Evolutionary conservation across 1,140 invertebrate genomes (phyloP), one percentile per base, ranked within the genome.

Genomic region (Ips nitidus): DNA sequence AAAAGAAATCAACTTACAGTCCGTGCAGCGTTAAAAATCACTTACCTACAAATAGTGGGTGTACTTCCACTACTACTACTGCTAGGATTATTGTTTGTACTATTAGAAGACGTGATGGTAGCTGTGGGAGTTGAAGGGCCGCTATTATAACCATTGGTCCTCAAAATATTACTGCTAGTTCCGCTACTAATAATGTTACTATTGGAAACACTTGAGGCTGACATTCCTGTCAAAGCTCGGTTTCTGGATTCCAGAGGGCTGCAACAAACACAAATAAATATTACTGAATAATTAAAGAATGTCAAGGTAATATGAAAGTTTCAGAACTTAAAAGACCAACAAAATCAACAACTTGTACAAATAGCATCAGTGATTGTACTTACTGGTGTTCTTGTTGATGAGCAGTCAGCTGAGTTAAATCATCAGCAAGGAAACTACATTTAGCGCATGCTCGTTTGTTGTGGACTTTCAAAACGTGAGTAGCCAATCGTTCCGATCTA

Each of bases 391-490:
- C 88, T 74, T 86, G 85, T 78, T 88, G 86, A 83, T 95, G 94
- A n/a, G 85, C 81, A 66, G 89, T 88, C 36, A 94, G 84, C 78
- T 92, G 88, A 7, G 86, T 84, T 57, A 88, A 86, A 73, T 94
- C 92, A 75, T 95, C 92, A 7, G 90, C 92, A 42, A 95, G 82
- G 81, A 90, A 95, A 71, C 87, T 89, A 78, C 94, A 96, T 79
- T 93, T 92, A 72, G 88, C 90, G 82, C 94, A 96, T 4, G 92
- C 90, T 71, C 91, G 86, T 79, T 94, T 94, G 78, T 94, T 94
- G 81, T 96, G 94, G 59, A 95, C 92, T 80, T 95, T 95, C 43
- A 92, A 84, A 22, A 95, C 91, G 80, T 96, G 94, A 2, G 93
- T 94, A 41, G 93, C 88, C 4, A 95, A 83, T 59, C 93, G 84